A percentile compares a stretch with the other conserved stretches of the same genome.
phyloP scores from a whole-genome alignment of 2,797 vertebrate species.

The Falco berigora region DNA sequence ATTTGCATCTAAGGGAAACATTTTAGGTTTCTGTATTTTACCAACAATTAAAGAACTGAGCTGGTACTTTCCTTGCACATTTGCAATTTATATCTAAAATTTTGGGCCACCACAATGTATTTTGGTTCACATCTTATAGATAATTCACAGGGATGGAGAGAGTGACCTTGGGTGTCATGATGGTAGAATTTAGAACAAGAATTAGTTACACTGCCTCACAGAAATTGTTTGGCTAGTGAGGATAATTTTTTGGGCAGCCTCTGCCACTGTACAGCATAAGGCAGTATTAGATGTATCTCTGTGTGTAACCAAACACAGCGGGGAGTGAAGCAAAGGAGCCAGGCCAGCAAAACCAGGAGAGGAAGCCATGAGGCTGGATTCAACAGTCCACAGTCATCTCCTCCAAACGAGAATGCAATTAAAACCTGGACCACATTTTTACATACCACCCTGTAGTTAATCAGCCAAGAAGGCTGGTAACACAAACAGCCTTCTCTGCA shows the following conservation, averaged over 20 bases:
- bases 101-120: not conserved
- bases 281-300: not conserved
- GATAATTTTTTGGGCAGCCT: not conserved
- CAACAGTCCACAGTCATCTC: not conserved
- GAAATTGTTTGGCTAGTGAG: not conserved
- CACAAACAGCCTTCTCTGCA: not conserved
- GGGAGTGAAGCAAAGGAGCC: not conserved
- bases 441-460: not conserved
- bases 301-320: not conserved
- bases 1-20: not conserved
- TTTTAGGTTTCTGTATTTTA: not conserved
- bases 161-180: not conserved
- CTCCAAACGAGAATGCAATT: not conserved
- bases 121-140: not conserved
- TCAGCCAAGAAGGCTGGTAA: not conserved
- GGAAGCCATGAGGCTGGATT: not conserved
- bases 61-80: not conserved
- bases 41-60: not conserved
- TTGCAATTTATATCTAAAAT: slow-evolving; percentile 1
- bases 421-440: slow-evolving; percentile 5
- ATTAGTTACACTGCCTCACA: not conserved
- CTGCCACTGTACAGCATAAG: not conserved
- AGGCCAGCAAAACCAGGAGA: not conserved
- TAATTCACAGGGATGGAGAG: not conserved
- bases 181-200: not conserved